Conservation (phyloP, 30 jellyfish, hydroid and myxozoan genomes). For the Turritopsis dohrnii region DNA sequence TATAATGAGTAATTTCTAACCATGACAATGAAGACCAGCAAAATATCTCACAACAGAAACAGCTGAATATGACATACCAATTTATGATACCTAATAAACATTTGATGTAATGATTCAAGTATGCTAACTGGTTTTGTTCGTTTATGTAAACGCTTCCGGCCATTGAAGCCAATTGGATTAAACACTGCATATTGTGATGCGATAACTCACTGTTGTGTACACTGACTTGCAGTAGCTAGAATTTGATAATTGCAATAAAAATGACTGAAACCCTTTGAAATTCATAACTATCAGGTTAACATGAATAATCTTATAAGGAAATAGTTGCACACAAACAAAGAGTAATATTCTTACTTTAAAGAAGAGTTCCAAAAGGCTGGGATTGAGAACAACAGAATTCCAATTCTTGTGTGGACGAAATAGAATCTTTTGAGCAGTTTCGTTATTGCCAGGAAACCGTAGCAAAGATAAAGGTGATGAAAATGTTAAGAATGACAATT, state of each 20-base stretch:
- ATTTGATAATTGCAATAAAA: background rate
- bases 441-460: conserved; percentile 49
- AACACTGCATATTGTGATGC: conserved; percentile 84
- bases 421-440: conserved; percentile 44
- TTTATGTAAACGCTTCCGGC: conserved; percentile 66
- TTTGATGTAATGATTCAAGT: conserved; percentile 39
- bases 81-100: conserved; percentile 51
- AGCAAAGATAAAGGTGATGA: conserved; percentile 57
- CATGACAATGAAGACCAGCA: no score
- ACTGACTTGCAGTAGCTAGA: conserved; percentile 53
- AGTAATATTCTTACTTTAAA: conserved; percentile 59
- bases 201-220: conserved; percentile 58
- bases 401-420: conserved; percentile 85
- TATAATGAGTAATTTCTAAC: no score
- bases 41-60: background rate
- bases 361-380: conserved; percentile 51
- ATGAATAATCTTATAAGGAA: no score
- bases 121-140: conserved; percentile 28
- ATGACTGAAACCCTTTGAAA: background rate
- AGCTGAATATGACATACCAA: conserved; percentile 37
- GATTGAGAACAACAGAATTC: conserved; percentile 58
- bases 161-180: conserved; percentile 77
- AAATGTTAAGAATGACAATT: background rate
- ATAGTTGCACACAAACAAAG: no score
- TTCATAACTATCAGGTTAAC: no score